Percentiles rank a stretch among this genome's conserved stretches.
phyloP scores from a whole-genome alignment of 2,797 vertebrate species.

The Knipowitschia caucasica region DNA sequence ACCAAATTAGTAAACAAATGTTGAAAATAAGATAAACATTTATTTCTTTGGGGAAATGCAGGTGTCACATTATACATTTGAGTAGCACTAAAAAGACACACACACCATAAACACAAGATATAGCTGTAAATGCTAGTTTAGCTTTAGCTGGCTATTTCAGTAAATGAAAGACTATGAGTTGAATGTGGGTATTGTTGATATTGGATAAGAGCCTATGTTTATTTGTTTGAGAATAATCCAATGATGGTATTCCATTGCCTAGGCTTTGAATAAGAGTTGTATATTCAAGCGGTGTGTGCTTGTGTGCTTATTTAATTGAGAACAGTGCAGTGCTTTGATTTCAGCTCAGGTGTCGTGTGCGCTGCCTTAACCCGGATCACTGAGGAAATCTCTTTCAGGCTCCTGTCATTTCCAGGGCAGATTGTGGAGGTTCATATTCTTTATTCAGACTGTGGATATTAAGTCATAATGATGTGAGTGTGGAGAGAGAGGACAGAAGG shows the following conservation, averaged over 20 bases:
- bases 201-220: neutral
- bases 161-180: too few species aligned
- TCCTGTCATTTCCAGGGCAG: slow-evolving; percentile 25
- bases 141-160: too few species aligned
- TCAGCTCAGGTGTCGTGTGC: slow-evolving; percentile 5
- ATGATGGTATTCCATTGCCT: neutral
- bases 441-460: slow-evolving; percentile 34
- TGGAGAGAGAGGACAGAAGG: slow-evolving; percentile 48
- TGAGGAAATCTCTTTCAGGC: neutral
- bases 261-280: neutral
- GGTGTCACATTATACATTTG: too few species aligned
- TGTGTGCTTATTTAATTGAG: neutral
- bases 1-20: too few species aligned
- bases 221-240: neutral
- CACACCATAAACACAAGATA: too few species aligned
- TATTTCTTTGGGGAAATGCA: too few species aligned
- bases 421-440: slow-evolving; percentile 33
- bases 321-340: slow-evolving; percentile 1
- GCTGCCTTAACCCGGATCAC: slow-evolving; percentile 4
- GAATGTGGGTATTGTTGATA: too few species aligned
- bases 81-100: too few species aligned
- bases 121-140: too few species aligned
- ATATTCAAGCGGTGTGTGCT: neutral
- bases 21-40: too few species aligned
- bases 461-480: slow-evolving; percentile 46